Percentiles rank a stretch among this genome's conserved stretches.
Evolutionary conservation across 2,888 invertebrate genomes (phyloP).

Genomic region (Arrhopalites spinosus): DNA sequence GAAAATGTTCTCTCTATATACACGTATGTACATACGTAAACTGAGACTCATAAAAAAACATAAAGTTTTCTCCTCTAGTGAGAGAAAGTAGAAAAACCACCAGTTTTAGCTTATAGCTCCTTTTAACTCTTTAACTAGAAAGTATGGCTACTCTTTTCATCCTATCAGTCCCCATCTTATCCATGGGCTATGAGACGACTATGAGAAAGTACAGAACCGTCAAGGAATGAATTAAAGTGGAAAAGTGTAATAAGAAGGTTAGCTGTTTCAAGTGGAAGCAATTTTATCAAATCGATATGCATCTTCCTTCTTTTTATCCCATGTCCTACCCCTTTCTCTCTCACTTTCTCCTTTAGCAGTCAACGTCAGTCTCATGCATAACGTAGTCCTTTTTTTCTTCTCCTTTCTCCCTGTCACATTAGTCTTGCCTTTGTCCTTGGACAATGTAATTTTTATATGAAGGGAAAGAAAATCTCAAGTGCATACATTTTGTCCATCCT

Average conservation of each 20-base stretch:
- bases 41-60: too few relatives aligned
- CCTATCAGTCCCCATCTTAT: slow-evolving; percentile 11
- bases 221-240: slow-evolving; percentile 20
- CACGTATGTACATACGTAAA: too few relatives aligned
- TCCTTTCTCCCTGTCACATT: not conserved
- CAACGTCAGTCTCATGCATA: not conserved
- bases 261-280: slow-evolving; percentile 19
- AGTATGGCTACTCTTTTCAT: too few relatives aligned
- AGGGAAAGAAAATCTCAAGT: too few relatives aligned
- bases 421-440: not conserved
- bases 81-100: too few relatives aligned
- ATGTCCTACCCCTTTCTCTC: too few relatives aligned
- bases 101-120: too few relatives aligned
- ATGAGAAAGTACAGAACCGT: not conserved
- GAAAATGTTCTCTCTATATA: too few relatives aligned
- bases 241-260: slow-evolving; percentile 24
- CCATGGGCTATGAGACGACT: not conserved
- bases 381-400: not conserved
- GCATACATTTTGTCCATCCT: too few relatives aligned
- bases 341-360: not conserved
- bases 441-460: not conserved
- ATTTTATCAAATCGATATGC: slow-evolving; percentile 18
- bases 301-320: not conserved
- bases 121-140: too few relatives aligned
- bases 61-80: too few relatives aligned